These are phyloP conservation scores for Drosophila bifasciata DNA, from an alignment of 1,140 invertebrate species.

Conservation along the genomic window DNA sequence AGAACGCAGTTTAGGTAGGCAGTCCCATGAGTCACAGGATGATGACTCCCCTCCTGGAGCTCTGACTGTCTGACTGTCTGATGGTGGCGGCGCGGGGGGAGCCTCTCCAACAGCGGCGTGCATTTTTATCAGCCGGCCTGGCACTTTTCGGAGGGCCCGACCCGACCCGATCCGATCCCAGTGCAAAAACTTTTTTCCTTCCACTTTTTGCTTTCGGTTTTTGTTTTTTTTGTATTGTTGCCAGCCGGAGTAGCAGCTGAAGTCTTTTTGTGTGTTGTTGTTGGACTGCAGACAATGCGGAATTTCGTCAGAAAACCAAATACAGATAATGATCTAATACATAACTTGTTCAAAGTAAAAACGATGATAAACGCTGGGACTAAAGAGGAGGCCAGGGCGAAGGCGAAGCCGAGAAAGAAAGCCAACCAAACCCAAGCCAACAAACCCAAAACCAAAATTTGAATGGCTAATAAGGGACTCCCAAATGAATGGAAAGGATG, in stretches of 20 bases:
- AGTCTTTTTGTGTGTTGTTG: conserved; percentile 56
- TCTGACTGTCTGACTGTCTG: conserved; percentile 29
- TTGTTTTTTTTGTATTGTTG: conserved; percentile 24
- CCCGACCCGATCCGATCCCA: conserved; percentile 32
- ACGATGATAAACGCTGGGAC: conserved; percentile 61
- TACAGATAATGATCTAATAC: conserved; percentile 82
- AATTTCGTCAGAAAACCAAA: conserved; percentile 83
- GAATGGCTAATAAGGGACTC: conserved; percentile 49
- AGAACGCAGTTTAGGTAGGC: conserved; percentile 36
- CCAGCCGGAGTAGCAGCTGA: conserved; percentile 44
- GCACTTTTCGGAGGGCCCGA: conserved; percentile 38
- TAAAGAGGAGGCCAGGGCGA: background rate
- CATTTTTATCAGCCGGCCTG: conserved; percentile 38
- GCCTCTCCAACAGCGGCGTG: conserved; percentile 25
- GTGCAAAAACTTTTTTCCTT: conserved; percentile 29
- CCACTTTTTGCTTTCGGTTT: conserved; percentile 20
- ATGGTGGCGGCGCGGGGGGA: conserved; percentile 5
- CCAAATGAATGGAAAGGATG: background rate
- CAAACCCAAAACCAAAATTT: conserved; percentile 11
- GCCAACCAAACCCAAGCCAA: conserved; percentile 26
- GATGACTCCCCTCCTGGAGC: conserved; percentile 21
- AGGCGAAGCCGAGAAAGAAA: conserved; percentile 24
- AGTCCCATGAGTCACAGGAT: conserved; percentile 40
- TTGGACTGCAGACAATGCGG: conserved; percentile 71
- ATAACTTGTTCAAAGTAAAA: conserved; percentile 78